A percentile compares a stretch with the other conserved stretches of the same genome.
phyloP scores from a whole-genome alignment of 2,113 vertebrate species.

The Mustelus asterias region DNA sequence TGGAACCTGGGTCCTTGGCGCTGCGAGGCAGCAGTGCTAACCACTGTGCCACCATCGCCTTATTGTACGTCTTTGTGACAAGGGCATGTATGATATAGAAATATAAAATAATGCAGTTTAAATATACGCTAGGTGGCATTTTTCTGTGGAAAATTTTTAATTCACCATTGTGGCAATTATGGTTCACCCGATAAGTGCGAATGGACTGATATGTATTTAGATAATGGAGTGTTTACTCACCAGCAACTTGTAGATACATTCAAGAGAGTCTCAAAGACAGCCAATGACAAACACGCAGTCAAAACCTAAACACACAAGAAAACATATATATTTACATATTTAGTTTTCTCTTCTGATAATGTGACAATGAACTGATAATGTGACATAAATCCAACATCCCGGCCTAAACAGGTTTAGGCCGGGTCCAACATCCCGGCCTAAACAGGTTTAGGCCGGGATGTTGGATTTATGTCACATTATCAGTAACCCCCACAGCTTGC shows the following conservation, averaged over 20 bases:
- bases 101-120: background rate
- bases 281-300: slow-evolving; percentile 65
- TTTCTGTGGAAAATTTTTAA: background rate
- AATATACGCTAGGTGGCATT: background rate
- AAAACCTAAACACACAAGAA: slow-evolving; percentile 56
- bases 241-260: slow-evolving; percentile 62
- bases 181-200: background rate
- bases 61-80: background rate
- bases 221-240: slow-evolving; percentile 57
- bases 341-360: background rate
- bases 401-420: too few relatives aligned
- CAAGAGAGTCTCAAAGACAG: slow-evolving; percentile 66
- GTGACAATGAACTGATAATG: too few relatives aligned
- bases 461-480: too few relatives aligned
- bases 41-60: too few relatives aligned
- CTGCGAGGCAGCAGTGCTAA: too few relatives aligned
- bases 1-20: too few relatives aligned
- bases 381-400: too few relatives aligned
- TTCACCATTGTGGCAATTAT: background rate
- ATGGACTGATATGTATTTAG: background rate
- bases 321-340: background rate
- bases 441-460: too few relatives aligned
- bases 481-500: too few relatives aligned
- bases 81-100: background rate
- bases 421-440: too few relatives aligned